Evolutionary conservation across 2,113 vertebrate species (phyloP).

Genomic region (Odobenus rosmarus): DNA sequence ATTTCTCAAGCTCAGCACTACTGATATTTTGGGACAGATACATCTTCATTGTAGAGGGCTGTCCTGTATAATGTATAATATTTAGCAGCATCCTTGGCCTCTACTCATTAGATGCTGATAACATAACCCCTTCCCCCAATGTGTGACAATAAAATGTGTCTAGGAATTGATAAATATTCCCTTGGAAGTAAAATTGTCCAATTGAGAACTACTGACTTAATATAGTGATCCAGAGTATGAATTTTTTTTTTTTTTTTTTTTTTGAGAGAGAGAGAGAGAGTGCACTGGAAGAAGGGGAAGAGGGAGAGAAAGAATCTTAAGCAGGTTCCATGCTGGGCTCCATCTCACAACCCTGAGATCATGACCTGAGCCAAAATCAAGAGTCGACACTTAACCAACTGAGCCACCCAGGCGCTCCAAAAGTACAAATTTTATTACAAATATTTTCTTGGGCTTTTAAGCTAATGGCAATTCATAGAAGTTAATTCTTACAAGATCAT

Average conservation of each 20-base stretch:
- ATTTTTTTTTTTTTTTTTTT: not conserved
- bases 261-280: not conserved
- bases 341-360: not conserved
- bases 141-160: not conserved
- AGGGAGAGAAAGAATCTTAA: not conserved
- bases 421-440: not conserved
- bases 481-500: conserved; percentile 12
- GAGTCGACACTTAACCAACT: not conserved
- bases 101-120: not conserved
- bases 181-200: not conserved
- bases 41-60: not conserved
- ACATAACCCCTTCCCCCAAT: not conserved
- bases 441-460: not conserved
- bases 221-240: not conserved
- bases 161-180: not conserved
- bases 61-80: not conserved
- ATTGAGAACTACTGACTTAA: not conserved
- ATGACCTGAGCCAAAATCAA: not conserved
- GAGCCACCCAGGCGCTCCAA: not conserved
- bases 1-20: not conserved
- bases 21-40: not conserved
- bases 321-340: not conserved
- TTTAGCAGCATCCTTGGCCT: not conserved
- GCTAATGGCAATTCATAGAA: not conserved
- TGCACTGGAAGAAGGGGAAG: not conserved